phyloP scores from a whole-genome alignment of 1,140 invertebrate species.

The Macrotrachela quadricornifera region DNA sequence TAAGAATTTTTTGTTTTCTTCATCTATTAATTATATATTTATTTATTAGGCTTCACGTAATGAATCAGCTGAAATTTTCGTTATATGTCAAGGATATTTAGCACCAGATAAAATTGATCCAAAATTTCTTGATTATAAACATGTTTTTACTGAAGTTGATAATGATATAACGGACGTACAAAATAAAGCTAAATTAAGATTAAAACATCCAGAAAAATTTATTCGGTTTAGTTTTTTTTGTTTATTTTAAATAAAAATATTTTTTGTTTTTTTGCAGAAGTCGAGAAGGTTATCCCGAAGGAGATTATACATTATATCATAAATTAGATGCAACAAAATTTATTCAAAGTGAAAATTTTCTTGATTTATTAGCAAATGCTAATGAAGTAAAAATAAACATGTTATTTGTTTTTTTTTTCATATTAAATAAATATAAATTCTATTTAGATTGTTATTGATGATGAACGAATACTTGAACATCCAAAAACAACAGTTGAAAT shows the following conservation, averaged over 20 bases:
- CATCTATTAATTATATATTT: too few relatives aligned
- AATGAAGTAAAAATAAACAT: constrained; percentile 39
- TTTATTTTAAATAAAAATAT: too few relatives aligned
- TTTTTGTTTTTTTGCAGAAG: too few relatives aligned
- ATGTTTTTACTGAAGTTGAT: constrained; percentile 83
- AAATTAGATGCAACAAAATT: constrained; percentile 52
- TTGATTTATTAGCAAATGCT: constrained; percentile 50
- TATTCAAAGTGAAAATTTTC: constrained; percentile 45
- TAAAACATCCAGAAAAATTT: too few relatives aligned
- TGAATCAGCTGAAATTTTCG: constrained; percentile 98
- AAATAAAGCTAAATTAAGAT: too few relatives aligned
- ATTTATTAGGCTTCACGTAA: constrained; percentile 52
- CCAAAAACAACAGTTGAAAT: constrained; percentile 69
- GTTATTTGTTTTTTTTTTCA: background rate
- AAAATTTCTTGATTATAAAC: constrained; percentile 72
- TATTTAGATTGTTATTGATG: constrained; percentile 53
- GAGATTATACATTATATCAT: constrained; percentile 61
- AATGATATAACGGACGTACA: constrained; percentile 22
- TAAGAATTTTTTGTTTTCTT: too few relatives aligned
- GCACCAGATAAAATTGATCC: constrained; percentile 83
- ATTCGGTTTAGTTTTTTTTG: too few relatives aligned
- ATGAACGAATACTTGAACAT: constrained; percentile 51
- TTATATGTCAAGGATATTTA: constrained; percentile 80
- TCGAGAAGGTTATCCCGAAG: constrained; percentile 73
- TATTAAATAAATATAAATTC: background rate